Evolutionary conservation across 2,797 vertebrate species (phyloP).

Genomic region (Notolabrus celidotus): DNA sequence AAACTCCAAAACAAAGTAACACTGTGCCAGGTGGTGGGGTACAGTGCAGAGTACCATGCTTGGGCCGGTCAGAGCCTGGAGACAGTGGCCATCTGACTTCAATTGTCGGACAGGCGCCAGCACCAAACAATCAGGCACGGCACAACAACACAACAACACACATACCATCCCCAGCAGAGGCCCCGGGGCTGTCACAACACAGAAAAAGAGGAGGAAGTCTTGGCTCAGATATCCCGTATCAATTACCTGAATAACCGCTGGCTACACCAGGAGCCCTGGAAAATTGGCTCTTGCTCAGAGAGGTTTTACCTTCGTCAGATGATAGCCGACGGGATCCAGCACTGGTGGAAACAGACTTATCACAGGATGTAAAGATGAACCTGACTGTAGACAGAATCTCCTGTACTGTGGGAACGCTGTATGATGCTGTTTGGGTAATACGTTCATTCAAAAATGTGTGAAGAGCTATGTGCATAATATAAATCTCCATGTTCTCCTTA

Average conservation of each 20-base stretch:
- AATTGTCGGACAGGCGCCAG: too few relatives aligned
- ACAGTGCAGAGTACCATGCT: too few relatives aligned
- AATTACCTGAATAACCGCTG: not conserved
- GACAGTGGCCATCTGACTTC: too few relatives aligned
- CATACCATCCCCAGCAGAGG: not conserved
- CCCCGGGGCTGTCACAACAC: not conserved
- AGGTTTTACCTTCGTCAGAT: not conserved
- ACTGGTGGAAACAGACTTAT: not conserved
- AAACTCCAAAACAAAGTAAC: too few relatives aligned
- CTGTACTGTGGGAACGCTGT: not conserved
- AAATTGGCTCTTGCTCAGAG: not conserved
- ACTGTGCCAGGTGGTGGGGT: too few relatives aligned
- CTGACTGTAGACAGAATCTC: not conserved
- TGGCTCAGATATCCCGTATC: not conserved
- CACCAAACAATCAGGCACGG: not conserved
- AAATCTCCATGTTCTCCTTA: conserved; percentile 5
- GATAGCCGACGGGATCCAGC: not conserved
- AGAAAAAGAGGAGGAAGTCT: not conserved
- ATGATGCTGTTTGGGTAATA: conserved; percentile 29
- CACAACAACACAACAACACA: not conserved
- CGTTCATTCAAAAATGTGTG: conserved; percentile 33
- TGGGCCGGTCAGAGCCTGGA: too few relatives aligned
- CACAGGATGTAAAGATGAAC: conserved; percentile 13
- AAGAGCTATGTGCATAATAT: not conserved
- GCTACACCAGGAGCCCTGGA: not conserved